These are phyloP conservation scores for Brachionus manjavacas DNA, from an alignment of 1,140 invertebrate genomes.

Conservation along the genomic window DNA sequence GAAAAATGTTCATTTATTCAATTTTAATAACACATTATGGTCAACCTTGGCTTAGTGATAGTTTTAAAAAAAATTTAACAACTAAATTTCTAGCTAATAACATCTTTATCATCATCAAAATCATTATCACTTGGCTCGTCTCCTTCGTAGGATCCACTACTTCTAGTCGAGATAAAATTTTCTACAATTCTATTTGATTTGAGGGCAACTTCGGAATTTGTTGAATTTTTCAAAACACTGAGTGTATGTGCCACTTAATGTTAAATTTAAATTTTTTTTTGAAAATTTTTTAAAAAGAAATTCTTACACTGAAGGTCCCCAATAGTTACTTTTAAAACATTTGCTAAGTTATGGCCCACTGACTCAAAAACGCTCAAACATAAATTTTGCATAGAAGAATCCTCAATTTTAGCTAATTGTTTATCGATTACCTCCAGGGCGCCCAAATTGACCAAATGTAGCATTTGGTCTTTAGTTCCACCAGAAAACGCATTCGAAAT, in stretches of 20 bases:
- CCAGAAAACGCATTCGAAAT: slow-evolving; percentile 56
- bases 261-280: background rate
- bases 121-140: background rate
- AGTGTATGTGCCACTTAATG: background rate
- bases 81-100: background rate
- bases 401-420: slow-evolving; percentile 47
- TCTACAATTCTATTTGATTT: background rate
- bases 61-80: background rate
- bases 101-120: background rate
- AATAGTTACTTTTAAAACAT: background rate
- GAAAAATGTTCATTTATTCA: background rate
- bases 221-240: background rate
- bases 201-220: background rate
- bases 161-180: background rate
- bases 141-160: background rate
- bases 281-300: background rate
- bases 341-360: background rate
- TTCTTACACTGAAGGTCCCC: background rate
- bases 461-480: slow-evolving; percentile 54
- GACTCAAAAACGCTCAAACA: slow-evolving; percentile 43
- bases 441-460: slow-evolving; percentile 48
- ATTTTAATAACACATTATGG: too few relatives aligned
- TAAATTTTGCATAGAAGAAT: slow-evolving; percentile 52
- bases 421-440: slow-evolving; percentile 43
- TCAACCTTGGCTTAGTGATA: too few relatives aligned